Evolutionary conservation across 2,113 vertebrate genomes (phyloP).

Genomic region (Bagarius yarrelli): DNA sequence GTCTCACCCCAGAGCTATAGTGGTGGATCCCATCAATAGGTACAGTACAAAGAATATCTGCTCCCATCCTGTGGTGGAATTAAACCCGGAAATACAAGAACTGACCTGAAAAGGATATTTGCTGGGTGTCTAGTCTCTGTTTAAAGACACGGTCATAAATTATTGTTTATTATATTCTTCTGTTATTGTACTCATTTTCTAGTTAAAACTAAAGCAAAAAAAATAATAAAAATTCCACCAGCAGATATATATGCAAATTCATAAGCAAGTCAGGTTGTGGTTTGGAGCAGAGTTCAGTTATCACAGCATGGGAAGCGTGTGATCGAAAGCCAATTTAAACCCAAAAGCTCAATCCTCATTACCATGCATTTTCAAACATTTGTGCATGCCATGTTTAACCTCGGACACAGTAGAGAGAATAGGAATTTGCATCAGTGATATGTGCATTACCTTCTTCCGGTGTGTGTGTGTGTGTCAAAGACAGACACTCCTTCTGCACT

Average conservation of each 20-base stretch:
- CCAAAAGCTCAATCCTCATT: conserved; percentile 32
- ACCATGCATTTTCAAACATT: conserved; percentile 35
- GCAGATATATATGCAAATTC: conserved; percentile 1
- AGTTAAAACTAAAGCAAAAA: background rate
- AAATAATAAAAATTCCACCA: background rate
- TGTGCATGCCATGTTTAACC: conserved; percentile 31
- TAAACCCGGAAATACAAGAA: background rate
- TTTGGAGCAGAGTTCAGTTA: conserved; percentile 25
- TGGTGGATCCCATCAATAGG: conserved; percentile 94
- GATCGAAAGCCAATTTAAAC: conserved; percentile 27
- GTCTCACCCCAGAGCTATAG: conserved; percentile 95
- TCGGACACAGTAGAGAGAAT: conserved; percentile 44
- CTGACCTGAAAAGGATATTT: background rate
- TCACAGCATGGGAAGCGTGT: conserved; percentile 12
- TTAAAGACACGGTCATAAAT: background rate
- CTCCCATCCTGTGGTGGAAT: background rate
- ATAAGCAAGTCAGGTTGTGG: background rate
- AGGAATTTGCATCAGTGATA: conserved; percentile 51
- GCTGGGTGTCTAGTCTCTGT: background rate
- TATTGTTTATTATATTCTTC: background rate
- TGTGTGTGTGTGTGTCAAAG: background rate
- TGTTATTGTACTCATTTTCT: background rate
- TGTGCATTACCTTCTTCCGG: conserved; percentile 15
- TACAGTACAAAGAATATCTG: conserved; percentile 57
- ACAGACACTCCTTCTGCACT: no score